phyloP scores from a whole-genome alignment of 2,888 invertebrate genomes.

The Oscheius sp. region DNA sequence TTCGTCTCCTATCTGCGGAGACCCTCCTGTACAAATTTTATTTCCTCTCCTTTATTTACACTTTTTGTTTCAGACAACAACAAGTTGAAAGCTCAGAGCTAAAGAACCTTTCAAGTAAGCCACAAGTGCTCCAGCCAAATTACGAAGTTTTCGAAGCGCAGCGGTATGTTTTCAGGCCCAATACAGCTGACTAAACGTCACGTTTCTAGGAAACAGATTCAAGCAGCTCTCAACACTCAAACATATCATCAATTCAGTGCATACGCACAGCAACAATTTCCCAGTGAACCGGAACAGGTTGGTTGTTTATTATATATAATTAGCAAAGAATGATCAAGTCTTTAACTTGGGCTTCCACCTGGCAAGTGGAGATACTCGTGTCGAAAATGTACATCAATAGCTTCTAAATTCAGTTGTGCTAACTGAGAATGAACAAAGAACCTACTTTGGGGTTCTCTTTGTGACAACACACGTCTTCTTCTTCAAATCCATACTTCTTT shows the following conservation, averaged over 20 bases:
- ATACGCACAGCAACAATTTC: conserved; percentile 90
- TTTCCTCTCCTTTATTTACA: too few species aligned
- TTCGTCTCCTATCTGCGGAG: conserved; percentile 8
- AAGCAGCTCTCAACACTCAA: conserved; percentile 90
- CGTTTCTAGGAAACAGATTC: conserved; percentile 78
- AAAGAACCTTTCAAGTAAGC: conserved; percentile 29
- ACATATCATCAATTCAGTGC: conserved; percentile 84
- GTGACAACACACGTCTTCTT: conserved; percentile 18
- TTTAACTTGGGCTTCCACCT: conserved; percentile 27
- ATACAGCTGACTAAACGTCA: neutral
- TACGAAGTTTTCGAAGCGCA: conserved; percentile 55
- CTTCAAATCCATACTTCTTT: conserved; percentile 1
- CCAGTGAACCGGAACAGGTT: conserved; percentile 77
- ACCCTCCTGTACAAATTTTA: too few species aligned
- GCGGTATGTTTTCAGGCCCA: conserved; percentile 35
- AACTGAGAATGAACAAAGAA: neutral
- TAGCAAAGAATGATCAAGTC: conserved; percentile 37
- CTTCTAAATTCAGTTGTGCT: conserved; percentile 27
- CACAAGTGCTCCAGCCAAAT: conserved; percentile 37
- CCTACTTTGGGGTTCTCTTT: conserved; percentile 9
- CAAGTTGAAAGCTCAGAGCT: conserved; percentile 42
- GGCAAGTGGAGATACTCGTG: conserved; percentile 33
- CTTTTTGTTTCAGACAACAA: too few species aligned
- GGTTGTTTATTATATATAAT: conserved; percentile 3
- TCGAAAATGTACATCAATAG: conserved; percentile 36